phyloP scores from a whole-genome alignment of 1,140 invertebrate species.

The Drosophila tani region DNA sequence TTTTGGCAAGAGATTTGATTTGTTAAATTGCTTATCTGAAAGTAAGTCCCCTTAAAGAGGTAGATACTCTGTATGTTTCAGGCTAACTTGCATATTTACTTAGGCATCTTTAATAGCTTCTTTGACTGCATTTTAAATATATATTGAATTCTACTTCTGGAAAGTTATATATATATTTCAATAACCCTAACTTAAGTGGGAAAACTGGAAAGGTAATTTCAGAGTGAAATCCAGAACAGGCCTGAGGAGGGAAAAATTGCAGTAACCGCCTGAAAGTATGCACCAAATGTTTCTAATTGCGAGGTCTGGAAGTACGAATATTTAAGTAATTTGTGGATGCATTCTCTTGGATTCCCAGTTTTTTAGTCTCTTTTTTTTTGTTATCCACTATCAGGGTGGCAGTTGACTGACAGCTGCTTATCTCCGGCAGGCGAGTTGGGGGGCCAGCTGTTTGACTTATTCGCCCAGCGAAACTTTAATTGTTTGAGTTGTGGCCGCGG shows the following conservation, averaged over 20 bases:
- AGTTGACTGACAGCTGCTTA: constrained; percentile 45
- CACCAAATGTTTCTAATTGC: constrained; percentile 8
- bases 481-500: constrained; percentile 34
- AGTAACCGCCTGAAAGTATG: constrained; percentile 36
- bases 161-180: background rate
- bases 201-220: background rate
- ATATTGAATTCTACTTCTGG: background rate
- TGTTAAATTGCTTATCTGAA: background rate
- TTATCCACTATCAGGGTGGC: background rate
- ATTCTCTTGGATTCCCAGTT: background rate
- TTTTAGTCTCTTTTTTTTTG: background rate
- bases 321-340: constrained; percentile 13
- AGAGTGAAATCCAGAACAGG: constrained; percentile 22
- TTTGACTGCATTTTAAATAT: background rate
- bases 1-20: background rate
- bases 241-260: background rate
- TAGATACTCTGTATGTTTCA: background rate
- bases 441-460: constrained; percentile 30
- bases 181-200: background rate
- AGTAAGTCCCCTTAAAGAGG: background rate
- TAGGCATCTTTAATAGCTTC: background rate
- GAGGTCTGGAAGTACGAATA: background rate
- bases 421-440: constrained; percentile 8
- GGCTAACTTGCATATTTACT: background rate
- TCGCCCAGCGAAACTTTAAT: constrained; percentile 35